phyloP scores from a whole-genome alignment of 2,797 vertebrate genomes.

The Sebastes oblongus region DNA sequence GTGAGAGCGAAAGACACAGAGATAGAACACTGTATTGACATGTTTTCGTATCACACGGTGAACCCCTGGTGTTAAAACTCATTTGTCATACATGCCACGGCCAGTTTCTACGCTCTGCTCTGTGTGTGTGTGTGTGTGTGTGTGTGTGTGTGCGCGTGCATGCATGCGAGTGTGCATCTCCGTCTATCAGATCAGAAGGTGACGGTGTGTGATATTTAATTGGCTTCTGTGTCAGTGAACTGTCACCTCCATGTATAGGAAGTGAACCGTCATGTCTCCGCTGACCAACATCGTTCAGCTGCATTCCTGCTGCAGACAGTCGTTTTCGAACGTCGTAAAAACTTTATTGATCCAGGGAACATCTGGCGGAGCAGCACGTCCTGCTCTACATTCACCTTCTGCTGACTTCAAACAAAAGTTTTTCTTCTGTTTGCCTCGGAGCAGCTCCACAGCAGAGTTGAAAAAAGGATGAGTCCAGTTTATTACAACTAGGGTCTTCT shows the following conservation, averaged over 20 bases:
- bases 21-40: slow-evolving; percentile 45
- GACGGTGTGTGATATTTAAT: slow-evolving; percentile 34
- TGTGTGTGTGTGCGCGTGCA: not conserved
- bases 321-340: slow-evolving; percentile 16
- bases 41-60: slow-evolving; percentile 51
- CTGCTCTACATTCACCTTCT: slow-evolving; percentile 22
- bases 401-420: slow-evolving; percentile 21
- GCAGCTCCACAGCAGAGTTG: not conserved
- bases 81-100: slow-evolving; percentile 61
- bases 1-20: slow-evolving; percentile 12
- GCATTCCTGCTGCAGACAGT: not conserved
- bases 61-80: slow-evolving; percentile 57
- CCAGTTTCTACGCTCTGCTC: slow-evolving; percentile 12
- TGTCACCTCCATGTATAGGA: not conserved
- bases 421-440: not conserved
- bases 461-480: not conserved
- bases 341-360: slow-evolving; percentile 35
- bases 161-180: not conserved
- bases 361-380: not conserved
- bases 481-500: not conserved
- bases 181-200: slow-evolving; percentile 32
- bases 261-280: not conserved
- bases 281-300: slow-evolving; percentile 11
- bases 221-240: slow-evolving; percentile 43
- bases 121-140: not conserved